A percentile compares a stretch with the other conserved stretches of the same genome.
Evolutionary conservation across 2,113 vertebrate species (phyloP).

Genomic region (Ochotona princeps): DNA sequence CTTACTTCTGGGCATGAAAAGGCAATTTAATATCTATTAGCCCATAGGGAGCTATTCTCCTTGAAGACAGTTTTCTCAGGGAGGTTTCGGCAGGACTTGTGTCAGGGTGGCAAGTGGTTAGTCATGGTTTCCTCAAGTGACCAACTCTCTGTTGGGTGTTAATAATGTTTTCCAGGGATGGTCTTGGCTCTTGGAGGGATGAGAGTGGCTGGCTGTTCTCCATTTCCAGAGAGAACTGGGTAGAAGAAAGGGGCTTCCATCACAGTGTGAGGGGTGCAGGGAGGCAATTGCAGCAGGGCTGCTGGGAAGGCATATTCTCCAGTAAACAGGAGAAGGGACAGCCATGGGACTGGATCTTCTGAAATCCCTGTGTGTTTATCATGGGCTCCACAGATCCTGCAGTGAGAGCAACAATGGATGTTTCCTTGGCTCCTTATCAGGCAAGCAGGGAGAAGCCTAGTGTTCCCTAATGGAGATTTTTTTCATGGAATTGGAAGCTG

Average conservation of each 20-base stretch:
- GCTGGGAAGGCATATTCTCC: background rate
- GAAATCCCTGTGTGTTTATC: background rate
- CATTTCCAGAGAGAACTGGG: background rate
- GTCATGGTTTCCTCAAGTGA: slow-evolving; percentile 16
- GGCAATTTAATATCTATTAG: slow-evolving; percentile 13
- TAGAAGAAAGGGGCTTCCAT: background rate
- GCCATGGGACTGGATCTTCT: background rate
- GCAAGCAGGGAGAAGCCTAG: background rate
- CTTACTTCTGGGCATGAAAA: slow-evolving; percentile 23
- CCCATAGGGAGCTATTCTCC: background rate
- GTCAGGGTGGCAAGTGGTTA: slow-evolving; percentile 32
- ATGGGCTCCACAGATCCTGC: background rate
- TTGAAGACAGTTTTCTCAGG: slow-evolving; percentile 34
- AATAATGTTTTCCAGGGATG: background rate
- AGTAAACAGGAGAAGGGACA: background rate
- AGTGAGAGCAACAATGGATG: background rate
- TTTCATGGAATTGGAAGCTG: background rate
- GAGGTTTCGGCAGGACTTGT: background rate
- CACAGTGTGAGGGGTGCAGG: background rate
- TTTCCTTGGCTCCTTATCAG: background rate
- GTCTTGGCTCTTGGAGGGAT: background rate
- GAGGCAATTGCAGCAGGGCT: background rate
- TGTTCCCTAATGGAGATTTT: background rate
- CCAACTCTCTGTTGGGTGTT: background rate
- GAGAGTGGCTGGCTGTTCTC: background rate